These are phyloP conservation scores for Sternarchorhynchus goeldii DNA, from an alignment of 2,797 vertebrate species.

Conservation along the genomic window DNA sequence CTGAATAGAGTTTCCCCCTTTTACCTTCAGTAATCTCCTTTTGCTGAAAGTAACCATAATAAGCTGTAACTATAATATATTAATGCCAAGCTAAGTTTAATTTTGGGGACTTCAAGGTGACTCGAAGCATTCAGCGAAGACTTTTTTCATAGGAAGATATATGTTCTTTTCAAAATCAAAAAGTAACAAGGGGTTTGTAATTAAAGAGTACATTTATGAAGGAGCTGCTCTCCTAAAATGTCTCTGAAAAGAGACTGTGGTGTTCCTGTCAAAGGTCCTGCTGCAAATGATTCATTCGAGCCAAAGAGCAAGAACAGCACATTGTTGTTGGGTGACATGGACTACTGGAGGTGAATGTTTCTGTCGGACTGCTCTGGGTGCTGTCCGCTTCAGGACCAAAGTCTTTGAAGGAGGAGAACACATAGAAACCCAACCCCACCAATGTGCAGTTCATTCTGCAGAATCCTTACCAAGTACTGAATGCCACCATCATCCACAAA, in stretches of 20 bases:
- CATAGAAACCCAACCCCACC: too few species aligned
- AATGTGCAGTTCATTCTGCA: not conserved
- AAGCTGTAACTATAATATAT: constrained; percentile 18
- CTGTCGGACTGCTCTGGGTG: not conserved
- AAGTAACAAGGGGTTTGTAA: constrained; percentile 13
- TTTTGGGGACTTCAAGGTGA: constrained; percentile 47
- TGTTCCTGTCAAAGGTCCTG: not conserved
- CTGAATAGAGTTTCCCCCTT: constrained; percentile 21
- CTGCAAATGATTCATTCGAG: not conserved
- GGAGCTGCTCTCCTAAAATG: too few species aligned
- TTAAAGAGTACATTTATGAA: constrained; percentile 1
- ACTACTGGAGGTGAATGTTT: not conserved
- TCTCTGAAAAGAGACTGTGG: too few species aligned
- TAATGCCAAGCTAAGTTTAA: constrained; percentile 25
- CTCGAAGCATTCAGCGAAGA: constrained; percentile 19
- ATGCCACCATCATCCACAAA: constrained; percentile 89
- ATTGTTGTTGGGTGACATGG: not conserved
- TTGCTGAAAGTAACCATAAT: constrained; percentile 19
- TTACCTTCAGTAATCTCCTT: not conserved
- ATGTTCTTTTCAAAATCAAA: not conserved
- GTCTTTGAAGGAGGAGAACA: not conserved
- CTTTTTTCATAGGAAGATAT: constrained; percentile 13
- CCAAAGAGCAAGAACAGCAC: not conserved
- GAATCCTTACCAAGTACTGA: constrained; percentile 89
- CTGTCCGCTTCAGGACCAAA: not conserved